Evolutionary conservation across 2,888 invertebrate genomes (phyloP).

Genomic region (Andrena trimmerana): DNA sequence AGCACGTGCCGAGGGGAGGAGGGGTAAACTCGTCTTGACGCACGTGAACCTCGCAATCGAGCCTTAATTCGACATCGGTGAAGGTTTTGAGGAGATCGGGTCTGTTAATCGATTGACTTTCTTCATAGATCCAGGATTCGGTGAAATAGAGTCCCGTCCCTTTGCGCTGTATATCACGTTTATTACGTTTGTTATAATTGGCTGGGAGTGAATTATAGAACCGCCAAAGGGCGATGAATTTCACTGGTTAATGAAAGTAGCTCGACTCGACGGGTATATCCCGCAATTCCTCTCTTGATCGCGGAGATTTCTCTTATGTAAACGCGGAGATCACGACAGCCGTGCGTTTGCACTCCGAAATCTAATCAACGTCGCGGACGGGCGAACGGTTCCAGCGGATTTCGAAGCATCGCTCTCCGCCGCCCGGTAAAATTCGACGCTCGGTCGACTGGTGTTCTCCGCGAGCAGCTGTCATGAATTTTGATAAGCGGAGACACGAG

Average conservation of each 20-base stretch:
- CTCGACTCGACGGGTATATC: not conserved
- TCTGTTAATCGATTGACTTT: not conserved
- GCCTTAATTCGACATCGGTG: not conserved
- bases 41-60: not conserved
- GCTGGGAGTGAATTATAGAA: not conserved
- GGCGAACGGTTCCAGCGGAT: constrained; percentile 23
- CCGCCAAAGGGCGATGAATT: not conserved
- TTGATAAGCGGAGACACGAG: not conserved
- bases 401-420: not conserved
- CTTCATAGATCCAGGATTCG: not conserved
- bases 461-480: constrained; percentile 18
- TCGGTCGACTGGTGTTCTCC: not conserved
- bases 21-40: not conserved
- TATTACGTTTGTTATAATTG: not conserved
- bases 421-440: constrained; percentile 21
- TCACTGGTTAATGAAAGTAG: not conserved
- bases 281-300: not conserved
- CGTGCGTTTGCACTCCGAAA: constrained; percentile 23
- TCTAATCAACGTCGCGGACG: constrained; percentile 27
- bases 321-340: not conserved
- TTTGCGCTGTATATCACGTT: not conserved
- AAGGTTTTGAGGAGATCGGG: not conserved
- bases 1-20: too few species aligned
- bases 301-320: not conserved
- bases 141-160: not conserved